Percentiles rank a stretch among this genome's conserved stretches.
Conservation (phyloP, 2,888 invertebrate species). For the Vesta saturnalis region DNA sequence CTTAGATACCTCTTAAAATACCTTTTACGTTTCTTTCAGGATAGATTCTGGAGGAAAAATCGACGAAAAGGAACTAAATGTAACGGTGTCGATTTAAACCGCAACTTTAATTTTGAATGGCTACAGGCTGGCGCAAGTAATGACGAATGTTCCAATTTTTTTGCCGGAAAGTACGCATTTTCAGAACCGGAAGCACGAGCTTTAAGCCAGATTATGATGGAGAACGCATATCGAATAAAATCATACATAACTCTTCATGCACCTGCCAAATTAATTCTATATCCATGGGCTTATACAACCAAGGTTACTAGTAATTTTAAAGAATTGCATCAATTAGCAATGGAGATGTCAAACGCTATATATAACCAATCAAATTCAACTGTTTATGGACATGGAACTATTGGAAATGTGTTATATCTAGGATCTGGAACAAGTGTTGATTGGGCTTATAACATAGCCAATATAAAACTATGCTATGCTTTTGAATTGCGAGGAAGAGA, state of each 20-base stretch:
- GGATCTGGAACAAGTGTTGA: conserved; percentile 75
- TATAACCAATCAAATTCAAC: conserved; percentile 54
- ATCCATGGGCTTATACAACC: conserved; percentile 74
- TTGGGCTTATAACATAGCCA: conserved; percentile 67
- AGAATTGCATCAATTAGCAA: conserved; percentile 61
- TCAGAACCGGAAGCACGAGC: conserved; percentile 67
- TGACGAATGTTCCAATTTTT: conserved; percentile 60
- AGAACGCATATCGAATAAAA: conserved; percentile 64
- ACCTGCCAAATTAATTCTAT: conserved; percentile 72
- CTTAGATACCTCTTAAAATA: too few species aligned
- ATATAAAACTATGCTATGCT: conserved; percentile 69
- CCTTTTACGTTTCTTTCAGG: neutral
- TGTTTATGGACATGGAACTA: conserved; percentile 65
- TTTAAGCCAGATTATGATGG: conserved; percentile 68
- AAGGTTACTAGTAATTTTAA: conserved; percentile 64
- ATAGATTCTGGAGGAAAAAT: conserved; percentile 71
- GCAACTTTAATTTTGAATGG: conserved; percentile 79
- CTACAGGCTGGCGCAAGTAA: conserved; percentile 56
- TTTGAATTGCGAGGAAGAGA: conserved; percentile 67
- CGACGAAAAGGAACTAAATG: conserved; percentile 67
- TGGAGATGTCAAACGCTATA: conserved; percentile 63
- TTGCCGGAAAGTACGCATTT: conserved; percentile 58
- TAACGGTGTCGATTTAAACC: conserved; percentile 77
- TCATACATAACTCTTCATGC: conserved; percentile 78
- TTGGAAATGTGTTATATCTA: conserved; percentile 62